These are phyloP conservation scores for Congeria kusceri DNA, from an alignment of 2,888 invertebrate species.

Conservation along the genomic window DNA sequence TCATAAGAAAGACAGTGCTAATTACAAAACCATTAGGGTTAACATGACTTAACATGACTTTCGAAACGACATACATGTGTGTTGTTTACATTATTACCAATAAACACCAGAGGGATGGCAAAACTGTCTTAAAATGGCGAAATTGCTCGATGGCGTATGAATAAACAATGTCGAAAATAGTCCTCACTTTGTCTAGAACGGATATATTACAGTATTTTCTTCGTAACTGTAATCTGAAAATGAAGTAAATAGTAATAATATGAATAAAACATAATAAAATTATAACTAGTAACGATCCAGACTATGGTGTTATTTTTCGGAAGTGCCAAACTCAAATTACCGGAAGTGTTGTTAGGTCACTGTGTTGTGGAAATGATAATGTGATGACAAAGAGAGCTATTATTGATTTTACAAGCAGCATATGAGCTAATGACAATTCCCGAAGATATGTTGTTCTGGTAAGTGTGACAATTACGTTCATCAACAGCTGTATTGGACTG, in stretches of 20 bases:
- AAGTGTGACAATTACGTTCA: no score
- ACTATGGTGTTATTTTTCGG: conserved; percentile 40
- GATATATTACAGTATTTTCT: no score
- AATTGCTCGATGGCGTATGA: conserved; percentile 49
- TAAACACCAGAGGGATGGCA: conserved; percentile 70
- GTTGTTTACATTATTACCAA: conserved; percentile 77
- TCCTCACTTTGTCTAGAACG: not conserved
- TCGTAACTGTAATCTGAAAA: no score
- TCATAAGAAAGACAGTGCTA: no score
- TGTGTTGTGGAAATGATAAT: conserved; percentile 62
- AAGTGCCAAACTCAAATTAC: conserved; percentile 17
- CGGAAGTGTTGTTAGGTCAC: conserved; percentile 65
- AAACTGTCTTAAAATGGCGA: conserved; percentile 69
- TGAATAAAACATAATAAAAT: not conserved
- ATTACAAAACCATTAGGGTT: no score
- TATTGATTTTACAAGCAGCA: conserved; percentile 49
- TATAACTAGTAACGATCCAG: no score
- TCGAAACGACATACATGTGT: conserved; percentile 63
- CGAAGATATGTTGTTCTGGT: no score
- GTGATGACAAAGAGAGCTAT: conserved; percentile 52
- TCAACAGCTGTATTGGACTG: no score
- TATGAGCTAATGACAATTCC: not conserved
- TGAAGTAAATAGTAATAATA: no score
- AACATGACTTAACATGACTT: no score
- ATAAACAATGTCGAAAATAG: conserved; percentile 30